Evolutionary conservation across 2,113 vertebrate genomes (phyloP), one percentile per base, ranked within the genome.

Genomic region (Drymodes brunneopygia): DNA sequence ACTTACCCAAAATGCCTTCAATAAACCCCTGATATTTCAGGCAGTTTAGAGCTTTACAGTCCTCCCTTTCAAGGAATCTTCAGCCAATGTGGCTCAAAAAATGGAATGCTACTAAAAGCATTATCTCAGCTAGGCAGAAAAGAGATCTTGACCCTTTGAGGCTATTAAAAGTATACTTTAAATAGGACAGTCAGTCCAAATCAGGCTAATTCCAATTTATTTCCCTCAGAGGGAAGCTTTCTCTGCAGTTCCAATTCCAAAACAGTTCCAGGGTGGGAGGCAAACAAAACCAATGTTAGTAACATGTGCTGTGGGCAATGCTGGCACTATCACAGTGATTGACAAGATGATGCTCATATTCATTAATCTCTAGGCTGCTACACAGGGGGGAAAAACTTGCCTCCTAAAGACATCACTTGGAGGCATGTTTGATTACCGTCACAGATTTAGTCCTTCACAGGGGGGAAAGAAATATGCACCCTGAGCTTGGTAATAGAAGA

Each of bases 391-490:
- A 56, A 81, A 35, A 42, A 4, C 24, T 31, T 40, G 21, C 15
- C 12, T 92, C 54, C 36, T 48, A 66, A 48, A 80, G 19, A 54
- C 9, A 61, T 54, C 29, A 47, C 33, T 24, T n/a, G 77, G 29
- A 75, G 48, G 36, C n/a, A 70, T 2, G 5, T 42, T 16, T 61
- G 20, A 69, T 62, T 51, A 81, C 22, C 42, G 51, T 21, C 42
- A 80, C 3, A 54, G 65, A 58, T 74, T 56, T 33, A 61, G 23
- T 31, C 17, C 45, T 71, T 72, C 42, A 57, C 2, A 6, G 5
- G 1, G 3, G 6, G 8, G 8, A 23, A 47, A 54, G 12, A 57
- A 21, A 1, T 31, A 21, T 1, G 3, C 8, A 50, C 7, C 22
- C 35, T 40, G 9, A 57, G 16, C 25, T 33, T 66, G 45, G 15